Evolutionary conservation across 2,113 vertebrate species (phyloP), one percentile per base, ranked within the genome.

Genomic region (Poecile atricapillus): DNA sequence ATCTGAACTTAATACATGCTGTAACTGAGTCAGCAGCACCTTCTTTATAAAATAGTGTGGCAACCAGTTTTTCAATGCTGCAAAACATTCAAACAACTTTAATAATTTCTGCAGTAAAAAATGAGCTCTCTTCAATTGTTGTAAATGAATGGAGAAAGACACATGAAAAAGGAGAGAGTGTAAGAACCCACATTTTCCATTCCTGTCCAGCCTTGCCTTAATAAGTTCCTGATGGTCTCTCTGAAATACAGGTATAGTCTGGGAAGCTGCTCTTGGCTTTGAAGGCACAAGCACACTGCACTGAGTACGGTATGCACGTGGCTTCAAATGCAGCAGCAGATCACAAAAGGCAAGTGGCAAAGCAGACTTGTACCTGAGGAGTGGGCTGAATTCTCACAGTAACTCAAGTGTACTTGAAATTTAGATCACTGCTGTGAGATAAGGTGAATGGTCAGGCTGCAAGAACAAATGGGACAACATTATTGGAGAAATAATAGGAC

Each of bases 401-500:
- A 64, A 44, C 56, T 78, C 56, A 95, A 79, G 47, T 47, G 5
- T 37, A 65, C 35, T 83, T 64, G 64, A 44, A 94, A 76, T 63
- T 50, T 91, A 35, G 7, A 83, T 95, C 56, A 82, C 46, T 81
- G 33, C 33, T 85, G 4, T 84, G 80, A 46, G 19, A 75, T 70
- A 71, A 92, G 60, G 93, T 81, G 55, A 94, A 71, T 71, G 82
- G 24, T 86, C 55, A 92, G 22, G 23, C n/a, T 28, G 21, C 77
- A 93, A 91, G 93, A 95, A 89, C 7, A 93, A 71, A 55, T 15
- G 3, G 60, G 21, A 58, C 53, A 50, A 73, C 55, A 82, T 82
- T 82, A 78, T 84, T 94, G 59, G 62, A 76, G 52, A 73, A 92
- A 27, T 86, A 83, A 63, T 83, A 93, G n/a, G 64, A 93, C 87